Evolutionary conservation across 2,888 invertebrate species (phyloP).

Genomic region (Melangyna quadrimaculata): DNA sequence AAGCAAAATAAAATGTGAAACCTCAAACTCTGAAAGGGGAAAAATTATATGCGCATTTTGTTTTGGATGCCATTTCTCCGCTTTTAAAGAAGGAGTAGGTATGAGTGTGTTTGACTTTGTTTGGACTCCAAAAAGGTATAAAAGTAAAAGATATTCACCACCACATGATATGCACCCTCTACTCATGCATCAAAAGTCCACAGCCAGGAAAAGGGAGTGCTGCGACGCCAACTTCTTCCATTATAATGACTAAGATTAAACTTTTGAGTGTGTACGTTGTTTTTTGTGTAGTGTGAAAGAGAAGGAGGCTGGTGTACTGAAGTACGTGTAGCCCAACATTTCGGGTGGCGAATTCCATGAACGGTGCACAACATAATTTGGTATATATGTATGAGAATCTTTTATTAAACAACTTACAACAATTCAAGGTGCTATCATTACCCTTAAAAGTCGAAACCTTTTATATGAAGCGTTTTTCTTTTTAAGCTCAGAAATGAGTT

Average conservation of each 20-base stretch:
- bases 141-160: constrained; percentile 18
- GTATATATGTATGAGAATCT: not conserved
- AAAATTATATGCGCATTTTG: not conserved
- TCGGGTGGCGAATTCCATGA: not conserved
- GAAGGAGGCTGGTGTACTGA: not conserved
- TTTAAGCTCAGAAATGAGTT: no score
- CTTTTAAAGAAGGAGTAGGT: not conserved
- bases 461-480: no score
- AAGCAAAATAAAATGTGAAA: constrained; percentile 4
- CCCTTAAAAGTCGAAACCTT: no score
- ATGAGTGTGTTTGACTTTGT: not conserved
- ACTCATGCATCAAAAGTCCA: not conserved
- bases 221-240: not conserved
- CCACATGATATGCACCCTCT: constrained; percentile 48
- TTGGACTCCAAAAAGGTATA: not conserved
- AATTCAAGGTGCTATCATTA: not conserved
- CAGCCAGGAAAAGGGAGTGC: not conserved
- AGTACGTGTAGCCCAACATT: not conserved
- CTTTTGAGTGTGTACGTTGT: not conserved
- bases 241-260: not conserved
- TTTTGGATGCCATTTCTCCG: not conserved
- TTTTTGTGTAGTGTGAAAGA: not conserved
- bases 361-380: constrained; percentile 57
- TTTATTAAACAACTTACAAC: not conserved
- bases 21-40: not conserved